Evolutionary conservation across 2,113 vertebrate species (phyloP).

Genomic region (Tragelaphus imberbis): DNA sequence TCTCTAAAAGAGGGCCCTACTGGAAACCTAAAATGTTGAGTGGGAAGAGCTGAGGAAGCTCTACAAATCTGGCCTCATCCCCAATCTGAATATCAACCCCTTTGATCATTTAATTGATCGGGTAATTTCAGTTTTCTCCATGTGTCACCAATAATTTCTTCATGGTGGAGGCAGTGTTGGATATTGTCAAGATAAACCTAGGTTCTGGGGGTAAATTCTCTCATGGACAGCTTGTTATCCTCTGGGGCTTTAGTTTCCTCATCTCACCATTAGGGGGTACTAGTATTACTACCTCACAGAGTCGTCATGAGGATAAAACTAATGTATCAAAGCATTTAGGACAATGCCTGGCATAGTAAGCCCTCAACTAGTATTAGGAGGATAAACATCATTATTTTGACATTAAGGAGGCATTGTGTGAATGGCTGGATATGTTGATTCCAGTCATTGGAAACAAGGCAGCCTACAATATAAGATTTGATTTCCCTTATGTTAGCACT

Average conservation of each 20-base stretch:
- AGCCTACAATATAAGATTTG: not conserved
- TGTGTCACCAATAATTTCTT: not conserved
- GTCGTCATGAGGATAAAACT: not conserved
- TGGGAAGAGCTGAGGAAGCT: not conserved
- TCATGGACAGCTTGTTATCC: not conserved
- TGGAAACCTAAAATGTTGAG: not conserved
- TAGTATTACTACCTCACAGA: not conserved
- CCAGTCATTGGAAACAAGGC: not conserved
- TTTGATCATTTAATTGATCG: not conserved
- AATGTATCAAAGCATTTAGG: not conserved
- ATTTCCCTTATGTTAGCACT: slow-evolving; percentile 4
- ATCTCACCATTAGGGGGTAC: not conserved
- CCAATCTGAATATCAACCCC: not conserved
- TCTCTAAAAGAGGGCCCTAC: not conserved
- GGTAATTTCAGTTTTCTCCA: not conserved
- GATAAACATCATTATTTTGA: not conserved
- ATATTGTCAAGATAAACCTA: not conserved
- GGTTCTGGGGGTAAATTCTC: not conserved
- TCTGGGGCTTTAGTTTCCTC: not conserved
- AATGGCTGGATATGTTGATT: not conserved
- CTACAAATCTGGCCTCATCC: not conserved
- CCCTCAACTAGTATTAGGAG: not conserved
- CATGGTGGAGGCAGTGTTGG: not conserved
- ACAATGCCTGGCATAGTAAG: not conserved
- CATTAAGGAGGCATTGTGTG: not conserved